Base-by-base conservation (phyloP, 2,113 vertebrate genomes). In the Pseudonaja textilis region DNA sequence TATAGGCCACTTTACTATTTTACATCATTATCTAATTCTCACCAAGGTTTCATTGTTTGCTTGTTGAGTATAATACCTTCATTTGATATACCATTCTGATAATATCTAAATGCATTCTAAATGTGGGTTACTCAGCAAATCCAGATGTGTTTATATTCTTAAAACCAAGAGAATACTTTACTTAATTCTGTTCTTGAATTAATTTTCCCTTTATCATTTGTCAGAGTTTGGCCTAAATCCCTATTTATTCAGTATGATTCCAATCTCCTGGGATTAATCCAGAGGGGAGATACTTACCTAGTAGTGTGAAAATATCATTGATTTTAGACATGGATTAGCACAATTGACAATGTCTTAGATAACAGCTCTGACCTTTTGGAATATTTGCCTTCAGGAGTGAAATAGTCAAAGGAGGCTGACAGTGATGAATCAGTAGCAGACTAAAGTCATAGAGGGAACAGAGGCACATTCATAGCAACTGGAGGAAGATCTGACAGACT, bases 261-360 rank as follows among this genome's bases (percentile, higher is more conserved):
- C 23, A 34, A 88, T 91, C 52, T 94, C 12, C 16, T 92, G 91
- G 61, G 86, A 22, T 93, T 91, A 61, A 92, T 93, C 88, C 12
- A 10, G 29, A 12, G 1, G 0, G 1, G 0, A 0, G 5, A 1
- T 85, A 16, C 4, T 88, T 42, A 0, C 1, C 64, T 23, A 87
- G 56, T n/a, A 61, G 85, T 91, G 25, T 91, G 57, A 90, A 95
- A 93, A 7, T 0, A 26, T 0, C 54, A 89, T 34, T 2, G 64
- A 47, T 90, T 93, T 91, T 90, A 0, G n/a, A 59, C 89, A 61
- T 94, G 50, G 42, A 92, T 54, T 34, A 47, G 4, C 0, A 23
- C 85, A 34, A 45, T 89, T 55, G 34, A 74, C 45, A 54, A 22
- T 3, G 1, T 25, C 85, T 90, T 42, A 57, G 86, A 85, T 34